Percentiles rank a stretch among this genome's conserved stretches.
These are phyloP conservation scores for Ceratosolen fusciceps DNA, from an alignment of 1,140 invertebrate genomes.

Conservation along the genomic window DNA sequence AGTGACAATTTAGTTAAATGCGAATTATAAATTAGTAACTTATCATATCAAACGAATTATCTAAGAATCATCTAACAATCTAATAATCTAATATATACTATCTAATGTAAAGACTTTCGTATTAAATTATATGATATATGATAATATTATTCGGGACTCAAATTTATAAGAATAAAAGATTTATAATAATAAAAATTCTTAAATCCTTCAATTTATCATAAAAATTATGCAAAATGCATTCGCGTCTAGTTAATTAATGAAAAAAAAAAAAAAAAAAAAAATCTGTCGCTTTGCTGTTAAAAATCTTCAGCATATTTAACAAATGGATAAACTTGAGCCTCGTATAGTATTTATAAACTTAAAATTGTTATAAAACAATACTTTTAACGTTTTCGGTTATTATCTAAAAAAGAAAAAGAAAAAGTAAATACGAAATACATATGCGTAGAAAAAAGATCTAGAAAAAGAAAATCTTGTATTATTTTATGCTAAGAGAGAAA, in stretches of 20 bases:
- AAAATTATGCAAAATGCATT: too few relatives aligned
- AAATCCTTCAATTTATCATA: too few relatives aligned
- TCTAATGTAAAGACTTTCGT: neutral
- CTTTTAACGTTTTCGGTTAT: too few relatives aligned
- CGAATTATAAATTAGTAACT: neutral
- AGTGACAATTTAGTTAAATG: slow-evolving; percentile 9
- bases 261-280: too few relatives aligned
- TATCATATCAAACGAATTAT: neutral
- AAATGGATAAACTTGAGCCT: neutral
- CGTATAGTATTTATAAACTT: slow-evolving; percentile 7
- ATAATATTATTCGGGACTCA: slow-evolving; percentile 9
- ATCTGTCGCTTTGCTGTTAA: too few relatives aligned
- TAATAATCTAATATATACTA: too few relatives aligned
- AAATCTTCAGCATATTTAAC: neutral
- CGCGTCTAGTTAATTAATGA: too few relatives aligned
- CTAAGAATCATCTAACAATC: neutral
- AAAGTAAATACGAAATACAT: too few relatives aligned
- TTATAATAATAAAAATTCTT: too few relatives aligned
- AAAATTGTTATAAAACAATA: too few relatives aligned
- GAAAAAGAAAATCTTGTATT: neutral
- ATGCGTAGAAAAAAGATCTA: neutral
- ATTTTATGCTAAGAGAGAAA: slow-evolving; percentile 52
- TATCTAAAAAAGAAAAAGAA: too few relatives aligned
- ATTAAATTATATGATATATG: neutral
- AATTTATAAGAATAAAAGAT: neutral